phyloP scores from a whole-genome alignment of 2,113 vertebrate species.

The Lutjanus erythropterus region DNA sequence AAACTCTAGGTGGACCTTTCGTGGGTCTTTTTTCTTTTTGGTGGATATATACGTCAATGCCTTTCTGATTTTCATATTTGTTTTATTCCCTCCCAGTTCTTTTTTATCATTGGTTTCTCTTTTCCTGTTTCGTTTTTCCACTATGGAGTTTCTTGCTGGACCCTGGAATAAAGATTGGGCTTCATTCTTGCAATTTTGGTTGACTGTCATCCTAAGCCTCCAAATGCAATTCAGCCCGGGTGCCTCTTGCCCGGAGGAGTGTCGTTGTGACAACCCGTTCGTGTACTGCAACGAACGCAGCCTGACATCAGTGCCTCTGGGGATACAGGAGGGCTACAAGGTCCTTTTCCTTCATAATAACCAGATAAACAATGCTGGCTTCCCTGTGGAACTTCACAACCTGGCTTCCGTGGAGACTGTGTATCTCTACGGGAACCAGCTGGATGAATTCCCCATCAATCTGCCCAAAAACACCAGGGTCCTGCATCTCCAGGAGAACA shows the following conservation, averaged over 20 bases:
- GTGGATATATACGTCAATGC: slow-evolving; percentile 78
- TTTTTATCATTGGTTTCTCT: slow-evolving; percentile 65
- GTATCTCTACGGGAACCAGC: slow-evolving; percentile 95
- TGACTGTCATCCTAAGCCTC: slow-evolving; percentile 92
- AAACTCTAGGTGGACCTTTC: slow-evolving; percentile 78
- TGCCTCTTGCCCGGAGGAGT: slow-evolving; percentile 91
- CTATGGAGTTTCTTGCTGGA: slow-evolving; percentile 92
- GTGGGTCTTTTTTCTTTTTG: slow-evolving; percentile 64
- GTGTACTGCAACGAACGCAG: slow-evolving; percentile 99
- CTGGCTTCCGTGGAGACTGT: slow-evolving; percentile 95
- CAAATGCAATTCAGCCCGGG: slow-evolving; percentile 88
- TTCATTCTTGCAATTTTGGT: slow-evolving; percentile 90
- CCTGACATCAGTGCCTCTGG: slow-evolving; percentile 99
- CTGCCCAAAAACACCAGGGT: slow-evolving; percentile 94
- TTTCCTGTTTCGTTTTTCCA: slow-evolving; percentile 77
- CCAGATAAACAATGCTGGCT: slow-evolving; percentile 99
- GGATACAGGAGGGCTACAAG: slow-evolving; percentile 95
- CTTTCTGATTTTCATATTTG: slow-evolving; percentile 70
- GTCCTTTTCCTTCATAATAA: slow-evolving; percentile 99
- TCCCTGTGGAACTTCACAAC: slow-evolving; percentile 94
- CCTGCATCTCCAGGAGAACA: slow-evolving; percentile 98
- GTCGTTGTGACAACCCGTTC: slow-evolving; percentile 95
- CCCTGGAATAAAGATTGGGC: slow-evolving; percentile 91
- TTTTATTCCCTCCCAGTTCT: slow-evolving; percentile 56
- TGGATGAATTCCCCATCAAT: slow-evolving; percentile 98